Evolutionary conservation across 2,797 vertebrate genomes (phyloP).

Genomic region (Paramormyrops hopkinsi): DNA sequence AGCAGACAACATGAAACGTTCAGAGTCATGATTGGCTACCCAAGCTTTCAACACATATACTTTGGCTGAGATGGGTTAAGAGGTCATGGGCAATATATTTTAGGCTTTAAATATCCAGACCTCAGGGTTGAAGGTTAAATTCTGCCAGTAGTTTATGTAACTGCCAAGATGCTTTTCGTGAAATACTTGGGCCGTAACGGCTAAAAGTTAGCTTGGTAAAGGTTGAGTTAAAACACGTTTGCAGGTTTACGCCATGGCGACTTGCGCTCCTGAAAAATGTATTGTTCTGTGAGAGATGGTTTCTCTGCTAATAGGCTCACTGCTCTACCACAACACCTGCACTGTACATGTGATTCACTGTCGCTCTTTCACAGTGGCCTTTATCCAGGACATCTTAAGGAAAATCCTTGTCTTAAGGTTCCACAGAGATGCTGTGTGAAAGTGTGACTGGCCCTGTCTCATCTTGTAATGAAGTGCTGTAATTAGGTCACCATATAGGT

Average conservation of each 20-base stretch:
- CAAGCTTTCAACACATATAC: neutral
- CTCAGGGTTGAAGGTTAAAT: neutral
- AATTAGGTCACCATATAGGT: neutral
- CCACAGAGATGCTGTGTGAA: neutral
- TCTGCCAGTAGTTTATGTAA: neutral
- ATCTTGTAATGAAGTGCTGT: neutral
- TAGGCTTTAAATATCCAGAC: neutral
- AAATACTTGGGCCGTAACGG: neutral
- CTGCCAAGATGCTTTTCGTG: neutral
- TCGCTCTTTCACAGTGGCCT: neutral
- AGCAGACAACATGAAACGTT: neutral
- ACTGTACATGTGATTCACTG: neutral
- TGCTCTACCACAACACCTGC: neutral
- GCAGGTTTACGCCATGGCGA: neutral
- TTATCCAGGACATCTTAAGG: neutral
- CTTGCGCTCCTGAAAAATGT: neutral
- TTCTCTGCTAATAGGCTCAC: neutral
- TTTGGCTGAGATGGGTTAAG: neutral
- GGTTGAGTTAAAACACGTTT: neutral
- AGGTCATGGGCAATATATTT: neutral
- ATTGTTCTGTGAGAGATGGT: neutral
- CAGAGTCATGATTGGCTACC: neutral
- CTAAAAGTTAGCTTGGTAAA: neutral
- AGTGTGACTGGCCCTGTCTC: neutral
- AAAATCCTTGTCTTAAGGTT: conserved; percentile 6